Base-by-base conservation (phyloP, 2,797 vertebrate species). In the Lacerta agilis region DNA sequence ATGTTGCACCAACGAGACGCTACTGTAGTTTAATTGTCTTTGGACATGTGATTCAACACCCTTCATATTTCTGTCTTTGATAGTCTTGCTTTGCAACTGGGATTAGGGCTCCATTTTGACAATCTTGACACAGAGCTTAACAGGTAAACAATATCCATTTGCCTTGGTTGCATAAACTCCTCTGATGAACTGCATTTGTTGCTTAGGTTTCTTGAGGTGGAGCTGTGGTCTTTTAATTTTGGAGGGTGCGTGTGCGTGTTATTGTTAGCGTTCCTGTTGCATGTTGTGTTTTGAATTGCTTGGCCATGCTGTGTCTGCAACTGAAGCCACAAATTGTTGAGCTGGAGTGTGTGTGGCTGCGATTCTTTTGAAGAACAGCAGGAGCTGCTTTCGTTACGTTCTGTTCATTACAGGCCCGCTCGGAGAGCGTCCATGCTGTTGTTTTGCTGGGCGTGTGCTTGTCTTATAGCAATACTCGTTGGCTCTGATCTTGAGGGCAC, bases 321-420 rank as follows among this genome's bases (percentile, higher is more conserved):
- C 82, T 85, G 75, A 75, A 92, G 92, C 91, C 87, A 45, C 86
- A 86, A 45, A 83, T 78, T 27, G 55, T 81, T 27, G 18, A 49
- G 43, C 25, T 76, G 79, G 83, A 67, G 29, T 15, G 66, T 64
- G 66, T 64, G 8, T n/a, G 66, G 8, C 33, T 43, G 71, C 67
- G 23, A 69, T 82, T 55, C 88, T 86, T 55, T 89, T 89, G 88
- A 89, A 89, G 87, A 76, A 17, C 87, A 82, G 77, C 29, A 17
- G 77, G 82, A 29, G 29, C 81, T 80, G 45, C 36, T 87, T 81
- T 84, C 27, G 25, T 81, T 87, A 85, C 6, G 18, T 81, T 82
- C 36, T 75, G 71, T 85, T 81, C 29, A 17, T 94, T 91, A 91
- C 94, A 94, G 92, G 89, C 89, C 92, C 94, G 94, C 94, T 95